Percentiles rank a stretch among this genome's conserved stretches.
Conservation (phyloP, 2,797 vertebrate species). For the Arctocebus calabarensis region DNA sequence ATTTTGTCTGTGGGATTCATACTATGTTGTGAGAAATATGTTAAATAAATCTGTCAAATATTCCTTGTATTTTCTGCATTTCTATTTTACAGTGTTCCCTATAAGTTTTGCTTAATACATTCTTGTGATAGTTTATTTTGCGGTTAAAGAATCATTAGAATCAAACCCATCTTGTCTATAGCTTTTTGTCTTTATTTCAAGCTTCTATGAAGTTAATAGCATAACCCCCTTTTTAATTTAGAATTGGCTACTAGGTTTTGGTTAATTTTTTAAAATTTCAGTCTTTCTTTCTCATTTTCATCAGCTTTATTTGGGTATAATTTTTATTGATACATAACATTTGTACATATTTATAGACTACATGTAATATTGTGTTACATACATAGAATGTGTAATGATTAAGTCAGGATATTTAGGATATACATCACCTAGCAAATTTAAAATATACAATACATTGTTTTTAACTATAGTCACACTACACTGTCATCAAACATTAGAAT, state of each 20-base stretch:
- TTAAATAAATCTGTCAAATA: background rate
- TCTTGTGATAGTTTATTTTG: background rate
- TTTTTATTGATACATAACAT: background rate
- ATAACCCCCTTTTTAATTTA: background rate
- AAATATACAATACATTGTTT: background rate
- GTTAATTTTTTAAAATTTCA: background rate
- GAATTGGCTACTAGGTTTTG: background rate
- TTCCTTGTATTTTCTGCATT: background rate
- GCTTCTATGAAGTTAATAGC: background rate
- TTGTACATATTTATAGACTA: background rate
- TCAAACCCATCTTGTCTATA: background rate
- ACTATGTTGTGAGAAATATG: background rate
- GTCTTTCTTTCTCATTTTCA: background rate
- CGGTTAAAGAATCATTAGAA: background rate
- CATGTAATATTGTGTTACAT: background rate
- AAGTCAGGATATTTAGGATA: background rate
- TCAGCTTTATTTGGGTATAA: background rate
- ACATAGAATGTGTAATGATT: background rate
- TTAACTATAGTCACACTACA: background rate
- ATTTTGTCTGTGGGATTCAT: background rate
- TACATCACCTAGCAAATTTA: background rate
- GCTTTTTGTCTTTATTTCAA: background rate
- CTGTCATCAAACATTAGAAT: background rate
- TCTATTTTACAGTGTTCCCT: background rate
- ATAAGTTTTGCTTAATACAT: background rate